Percentiles rank a stretch among this genome's conserved stretches.
Evolutionary conservation across 2,888 invertebrate genomes (phyloP).

Genomic region (Pyrochroa serraticornis): DNA sequence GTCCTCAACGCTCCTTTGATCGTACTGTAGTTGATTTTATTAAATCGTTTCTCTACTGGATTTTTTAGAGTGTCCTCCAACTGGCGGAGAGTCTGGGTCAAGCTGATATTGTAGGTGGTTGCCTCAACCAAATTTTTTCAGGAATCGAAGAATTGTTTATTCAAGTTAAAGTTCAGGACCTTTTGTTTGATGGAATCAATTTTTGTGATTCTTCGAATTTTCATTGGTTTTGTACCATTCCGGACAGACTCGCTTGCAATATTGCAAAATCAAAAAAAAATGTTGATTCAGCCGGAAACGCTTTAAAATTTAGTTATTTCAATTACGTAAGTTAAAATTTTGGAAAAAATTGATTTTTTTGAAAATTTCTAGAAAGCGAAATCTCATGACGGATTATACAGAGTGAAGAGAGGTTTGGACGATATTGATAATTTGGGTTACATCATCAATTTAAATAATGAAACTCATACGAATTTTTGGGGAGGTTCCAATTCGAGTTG

Average conservation of each 20-base stretch:
- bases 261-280: background rate
- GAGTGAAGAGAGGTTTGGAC: slow-evolving; percentile 60
- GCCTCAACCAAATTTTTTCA: background rate
- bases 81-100: background rate
- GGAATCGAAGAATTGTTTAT: background rate
- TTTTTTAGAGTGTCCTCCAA: background rate
- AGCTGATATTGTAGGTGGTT: background rate
- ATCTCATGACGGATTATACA: slow-evolving; percentile 60
- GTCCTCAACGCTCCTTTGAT: slow-evolving; percentile 65
- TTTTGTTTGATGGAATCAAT: background rate
- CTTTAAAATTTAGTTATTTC: slow-evolving; percentile 19
- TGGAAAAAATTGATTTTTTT: background rate
- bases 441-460: slow-evolving; percentile 58
- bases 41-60: background rate
- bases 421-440: slow-evolving; percentile 57
- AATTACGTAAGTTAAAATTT: slow-evolving; percentile 20
- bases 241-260: background rate
- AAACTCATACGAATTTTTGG: slow-evolving; percentile 54
- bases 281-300: slow-evolving; percentile 4
- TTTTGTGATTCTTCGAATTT: background rate
- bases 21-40: slow-evolving; percentile 52
- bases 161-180: background rate
- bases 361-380: slow-evolving; percentile 57
- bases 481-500: slow-evolving; percentile 55
- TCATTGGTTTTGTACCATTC: background rate